These are phyloP conservation scores for Eriocheir sinensis DNA, from an alignment of 1,140 invertebrate species.

Conservation along the genomic window DNA sequence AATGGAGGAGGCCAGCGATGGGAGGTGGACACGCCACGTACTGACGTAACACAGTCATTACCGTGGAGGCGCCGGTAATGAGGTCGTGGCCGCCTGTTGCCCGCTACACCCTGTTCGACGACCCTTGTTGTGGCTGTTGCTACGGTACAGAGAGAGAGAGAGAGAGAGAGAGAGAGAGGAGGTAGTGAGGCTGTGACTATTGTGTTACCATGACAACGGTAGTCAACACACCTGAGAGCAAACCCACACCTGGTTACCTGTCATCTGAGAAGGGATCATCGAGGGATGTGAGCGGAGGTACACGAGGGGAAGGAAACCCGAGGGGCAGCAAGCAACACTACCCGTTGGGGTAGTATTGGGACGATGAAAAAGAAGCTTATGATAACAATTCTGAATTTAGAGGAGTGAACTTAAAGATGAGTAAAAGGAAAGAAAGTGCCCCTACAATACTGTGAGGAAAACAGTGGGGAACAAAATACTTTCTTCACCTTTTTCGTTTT, in stretches of 20 bases:
- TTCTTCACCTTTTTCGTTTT: too few relatives aligned
- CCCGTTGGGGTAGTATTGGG: neutral
- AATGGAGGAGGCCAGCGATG: neutral
- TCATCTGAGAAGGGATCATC: neutral
- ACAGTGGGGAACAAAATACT: too few relatives aligned
- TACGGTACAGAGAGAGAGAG: neutral
- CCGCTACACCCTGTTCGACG: neutral
- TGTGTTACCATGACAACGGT: conserved; percentile 12
- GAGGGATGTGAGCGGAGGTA: neutral
- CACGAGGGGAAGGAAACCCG: neutral
- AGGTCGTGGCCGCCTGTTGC: conserved; percentile 18
- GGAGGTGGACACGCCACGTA: neutral
- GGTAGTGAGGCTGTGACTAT: neutral
- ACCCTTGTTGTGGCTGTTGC: neutral
- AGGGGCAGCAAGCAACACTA: neutral
- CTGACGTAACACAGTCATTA: conserved; percentile 15
- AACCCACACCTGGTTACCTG: neutral
- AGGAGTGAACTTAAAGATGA: neutral
- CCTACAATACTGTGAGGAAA: too few relatives aligned
- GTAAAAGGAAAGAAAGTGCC: neutral
- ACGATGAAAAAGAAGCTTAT: neutral
- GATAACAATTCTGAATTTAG: neutral
- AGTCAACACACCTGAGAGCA: neutral
- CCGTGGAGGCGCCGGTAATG: neutral
- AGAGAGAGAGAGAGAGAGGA: neutral